phyloP scores from a whole-genome alignment of 1,140 invertebrate species.

The Heterodera carotae region DNA sequence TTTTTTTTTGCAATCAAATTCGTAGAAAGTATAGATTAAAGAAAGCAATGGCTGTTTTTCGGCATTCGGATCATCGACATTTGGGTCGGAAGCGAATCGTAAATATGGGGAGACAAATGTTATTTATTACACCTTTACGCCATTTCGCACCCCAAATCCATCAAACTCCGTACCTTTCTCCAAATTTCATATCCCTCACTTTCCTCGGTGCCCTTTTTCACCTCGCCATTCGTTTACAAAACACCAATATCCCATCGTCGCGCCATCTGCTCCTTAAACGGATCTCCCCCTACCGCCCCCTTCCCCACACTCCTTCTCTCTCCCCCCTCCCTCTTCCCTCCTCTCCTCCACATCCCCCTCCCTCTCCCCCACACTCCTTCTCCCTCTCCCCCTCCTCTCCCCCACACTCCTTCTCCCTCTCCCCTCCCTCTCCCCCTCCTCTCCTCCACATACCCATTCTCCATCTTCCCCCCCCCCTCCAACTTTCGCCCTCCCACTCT shows the following conservation, averaged over 20 bases:
- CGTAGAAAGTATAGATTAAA: no score
- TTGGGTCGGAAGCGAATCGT: no score
- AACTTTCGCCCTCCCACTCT: neutral
- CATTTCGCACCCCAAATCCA: no score
- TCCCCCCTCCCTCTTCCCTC: neutral
- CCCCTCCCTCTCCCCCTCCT: neutral
- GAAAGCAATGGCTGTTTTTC: no score
- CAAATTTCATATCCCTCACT: constrained; percentile 4
- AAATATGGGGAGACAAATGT: no score
- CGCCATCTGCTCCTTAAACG: neutral
- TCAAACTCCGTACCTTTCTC: neutral
- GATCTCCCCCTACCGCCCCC: constrained; percentile 12
- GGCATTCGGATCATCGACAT: no score
- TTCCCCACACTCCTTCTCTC: neutral
- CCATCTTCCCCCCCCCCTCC: neutral
- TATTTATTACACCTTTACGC: no score
- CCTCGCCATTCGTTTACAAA: constrained; percentile 14
- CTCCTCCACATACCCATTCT: neutral
- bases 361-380: neutral
- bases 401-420: neutral
- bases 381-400: neutral
- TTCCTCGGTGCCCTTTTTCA: neutral
- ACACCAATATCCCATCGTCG: neutral
- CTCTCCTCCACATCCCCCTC: neutral
- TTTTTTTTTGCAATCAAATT: no score